Conservation (phyloP, 2,113 vertebrate species). For the Capreolus pygargus region DNA sequence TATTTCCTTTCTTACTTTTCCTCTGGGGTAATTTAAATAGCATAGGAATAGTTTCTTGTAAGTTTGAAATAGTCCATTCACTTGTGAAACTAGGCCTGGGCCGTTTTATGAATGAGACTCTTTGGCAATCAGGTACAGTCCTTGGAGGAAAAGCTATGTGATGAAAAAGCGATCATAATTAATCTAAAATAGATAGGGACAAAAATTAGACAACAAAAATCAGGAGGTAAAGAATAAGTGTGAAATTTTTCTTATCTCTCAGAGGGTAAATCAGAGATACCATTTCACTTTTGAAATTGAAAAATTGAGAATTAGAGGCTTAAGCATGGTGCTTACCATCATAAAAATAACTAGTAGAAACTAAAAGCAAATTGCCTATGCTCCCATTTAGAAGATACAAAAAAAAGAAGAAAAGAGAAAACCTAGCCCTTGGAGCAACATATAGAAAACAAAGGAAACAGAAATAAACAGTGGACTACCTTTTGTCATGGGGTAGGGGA, state of each 20-base stretch:
- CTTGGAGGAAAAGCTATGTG: slow-evolving; percentile 3
- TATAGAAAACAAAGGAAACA: slow-evolving; percentile 11
- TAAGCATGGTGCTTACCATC: background rate
- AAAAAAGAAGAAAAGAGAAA: background rate
- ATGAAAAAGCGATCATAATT: background rate
- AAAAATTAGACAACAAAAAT: background rate
- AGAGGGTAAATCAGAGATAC: background rate
- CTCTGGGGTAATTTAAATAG: slow-evolving; percentile 16
- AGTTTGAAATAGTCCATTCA: slow-evolving; percentile 32
- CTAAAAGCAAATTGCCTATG: background rate
- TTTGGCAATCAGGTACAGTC: background rate
- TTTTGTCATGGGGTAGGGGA: background rate
- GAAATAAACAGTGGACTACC: background rate
- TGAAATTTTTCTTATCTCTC: slow-evolving; percentile 8
- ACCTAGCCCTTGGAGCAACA: background rate
- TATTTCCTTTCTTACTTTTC: background rate
- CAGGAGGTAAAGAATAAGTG: background rate
- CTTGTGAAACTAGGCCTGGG: background rate
- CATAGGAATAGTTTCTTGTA: background rate
- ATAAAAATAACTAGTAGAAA: slow-evolving; percentile 33
- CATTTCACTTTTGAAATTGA: slow-evolving; percentile 10
- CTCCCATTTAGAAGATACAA: background rate
- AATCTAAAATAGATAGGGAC: background rate
- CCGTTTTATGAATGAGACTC: background rate
- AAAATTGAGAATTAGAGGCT: slow-evolving; percentile 15